phyloP scores from a whole-genome alignment of 2,888 invertebrate species.

The Monopis laevigella region DNA sequence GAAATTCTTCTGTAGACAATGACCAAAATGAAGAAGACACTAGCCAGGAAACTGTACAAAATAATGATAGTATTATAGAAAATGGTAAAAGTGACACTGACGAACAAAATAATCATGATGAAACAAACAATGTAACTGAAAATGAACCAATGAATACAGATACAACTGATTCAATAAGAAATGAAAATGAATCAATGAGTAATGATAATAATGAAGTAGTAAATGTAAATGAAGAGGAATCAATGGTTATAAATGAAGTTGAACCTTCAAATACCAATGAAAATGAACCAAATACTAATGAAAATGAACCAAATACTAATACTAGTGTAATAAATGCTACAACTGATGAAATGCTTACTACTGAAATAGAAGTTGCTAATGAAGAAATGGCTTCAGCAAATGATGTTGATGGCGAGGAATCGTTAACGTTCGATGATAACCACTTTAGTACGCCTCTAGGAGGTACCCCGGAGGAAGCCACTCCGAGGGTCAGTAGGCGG shows the following conservation, averaged over 20 bases:
- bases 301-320: no score
- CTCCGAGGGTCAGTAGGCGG: constrained; percentile 27
- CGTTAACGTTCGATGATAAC: constrained; percentile 58
- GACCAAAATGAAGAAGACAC: background rate
- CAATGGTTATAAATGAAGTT: background rate
- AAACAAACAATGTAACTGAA: no score
- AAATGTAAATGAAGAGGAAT: background rate
- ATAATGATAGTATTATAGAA: background rate
- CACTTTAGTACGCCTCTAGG: constrained; percentile 59
- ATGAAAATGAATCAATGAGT: background rate
- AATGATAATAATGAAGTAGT: background rate
- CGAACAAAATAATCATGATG: constrained; percentile 12
- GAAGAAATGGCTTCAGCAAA: background rate
- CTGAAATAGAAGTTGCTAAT: background rate
- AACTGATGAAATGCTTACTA: background rate
- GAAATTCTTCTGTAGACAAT: background rate
- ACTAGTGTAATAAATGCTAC: background rate
- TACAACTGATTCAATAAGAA: constrained; percentile 11
- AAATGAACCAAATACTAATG: no score
- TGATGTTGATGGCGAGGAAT: constrained; percentile 24
- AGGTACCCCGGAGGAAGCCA: constrained; percentile 34
- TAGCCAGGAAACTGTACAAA: background rate
- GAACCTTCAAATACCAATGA: constrained; percentile 17
- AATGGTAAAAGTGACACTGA: background rate
- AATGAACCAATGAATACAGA: background rate